Evolutionary conservation across 2,888 invertebrate species (phyloP).

Genomic region (Limenitis arthemis): DNA sequence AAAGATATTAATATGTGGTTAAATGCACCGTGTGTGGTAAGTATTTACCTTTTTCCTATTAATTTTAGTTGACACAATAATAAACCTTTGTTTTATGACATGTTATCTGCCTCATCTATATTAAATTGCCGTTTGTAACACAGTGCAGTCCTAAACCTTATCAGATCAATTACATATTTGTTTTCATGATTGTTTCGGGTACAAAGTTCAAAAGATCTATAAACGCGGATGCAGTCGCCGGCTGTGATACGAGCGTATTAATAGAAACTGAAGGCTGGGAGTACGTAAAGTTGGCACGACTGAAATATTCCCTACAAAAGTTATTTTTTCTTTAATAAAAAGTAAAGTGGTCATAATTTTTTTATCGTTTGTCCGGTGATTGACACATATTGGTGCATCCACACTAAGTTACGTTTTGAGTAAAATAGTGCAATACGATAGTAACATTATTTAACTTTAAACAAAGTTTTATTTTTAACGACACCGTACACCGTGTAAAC

Average conservation of each 20-base stretch:
- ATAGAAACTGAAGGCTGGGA: conserved; percentile 61
- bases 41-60: conserved; percentile 33
- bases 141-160: conserved; percentile 14
- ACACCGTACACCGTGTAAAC: too few relatives aligned
- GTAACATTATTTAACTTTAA: too few relatives aligned
- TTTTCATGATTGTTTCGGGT: conserved; percentile 39
- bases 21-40: conserved; percentile 76
- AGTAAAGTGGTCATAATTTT: too few relatives aligned
- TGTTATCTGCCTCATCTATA: neutral
- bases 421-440: too few relatives aligned
- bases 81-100: neutral
- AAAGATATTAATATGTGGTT: conserved; percentile 68
- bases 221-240: conserved; percentile 35
- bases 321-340: too few relatives aligned
- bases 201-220: conserved; percentile 51
- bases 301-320: neutral
- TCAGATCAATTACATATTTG: conserved; percentile 26
- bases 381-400: too few relatives aligned
- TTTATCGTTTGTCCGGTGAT: too few relatives aligned
- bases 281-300: conserved; percentile 31
- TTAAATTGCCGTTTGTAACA: neutral
- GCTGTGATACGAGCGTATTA: conserved; percentile 43
- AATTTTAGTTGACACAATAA: neutral
- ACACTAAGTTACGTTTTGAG: too few relatives aligned
- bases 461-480: too few relatives aligned